Percentiles rank a stretch among this genome's conserved stretches.
Conservation (phyloP, 1,140 invertebrate genomes). For the Magallana gigas region DNA sequence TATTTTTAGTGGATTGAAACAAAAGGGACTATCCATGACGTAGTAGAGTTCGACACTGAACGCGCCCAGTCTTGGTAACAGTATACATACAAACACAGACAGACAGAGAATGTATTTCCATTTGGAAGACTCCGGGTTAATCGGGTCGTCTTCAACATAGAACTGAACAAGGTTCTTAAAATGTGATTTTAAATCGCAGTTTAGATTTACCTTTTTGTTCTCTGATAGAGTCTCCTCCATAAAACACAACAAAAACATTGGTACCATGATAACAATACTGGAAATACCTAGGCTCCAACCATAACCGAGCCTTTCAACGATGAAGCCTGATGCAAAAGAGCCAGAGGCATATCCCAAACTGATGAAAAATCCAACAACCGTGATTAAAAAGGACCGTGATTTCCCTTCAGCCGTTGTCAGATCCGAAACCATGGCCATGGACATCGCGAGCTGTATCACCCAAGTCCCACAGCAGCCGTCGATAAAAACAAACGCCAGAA, state of each 20-base stretch:
- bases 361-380: conserved; percentile 11
- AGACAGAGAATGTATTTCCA: conserved; percentile 12
- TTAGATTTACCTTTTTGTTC: not conserved
- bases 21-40: conserved; percentile 8
- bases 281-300: not conserved
- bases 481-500: conserved; percentile 30
- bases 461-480: conserved; percentile 45
- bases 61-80: not conserved
- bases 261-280: not conserved
- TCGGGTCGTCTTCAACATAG: not conserved
- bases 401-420: not conserved
- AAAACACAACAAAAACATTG: not conserved
- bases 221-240: not conserved
- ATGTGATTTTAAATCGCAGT: not conserved
- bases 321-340: not conserved
- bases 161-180: not conserved
- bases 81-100: not conserved
- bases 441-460: not conserved
- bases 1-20: conserved; percentile 8
- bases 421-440: conserved; percentile 19
- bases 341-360: conserved; percentile 17
- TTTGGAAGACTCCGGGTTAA: not conserved
- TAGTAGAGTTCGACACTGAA: conserved; percentile 28
- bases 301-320: not conserved
- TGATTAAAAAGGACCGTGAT: conserved; percentile 9